phyloP scores from a whole-genome alignment of 2,797 vertebrate genomes.

The Xyrichtys novacula region DNA sequence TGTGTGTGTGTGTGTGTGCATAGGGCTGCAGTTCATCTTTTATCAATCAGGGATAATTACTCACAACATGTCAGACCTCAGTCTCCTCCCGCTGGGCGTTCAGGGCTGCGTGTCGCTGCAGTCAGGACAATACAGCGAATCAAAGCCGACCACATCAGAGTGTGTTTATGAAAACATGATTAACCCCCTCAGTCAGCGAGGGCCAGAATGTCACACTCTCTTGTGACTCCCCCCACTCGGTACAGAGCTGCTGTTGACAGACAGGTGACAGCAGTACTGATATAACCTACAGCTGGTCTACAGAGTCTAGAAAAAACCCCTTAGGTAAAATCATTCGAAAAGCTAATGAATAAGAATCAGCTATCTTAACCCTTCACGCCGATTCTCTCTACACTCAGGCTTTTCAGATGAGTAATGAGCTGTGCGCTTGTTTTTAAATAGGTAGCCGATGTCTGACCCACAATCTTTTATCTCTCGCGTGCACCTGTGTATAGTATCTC shows the following conservation, averaged over 20 bases:
- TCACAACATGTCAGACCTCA: constrained; percentile 76
- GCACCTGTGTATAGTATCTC: constrained; percentile 71
- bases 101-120: constrained; percentile 45
- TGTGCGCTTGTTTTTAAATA: constrained; percentile 23
- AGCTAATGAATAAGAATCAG: constrained; percentile 4
- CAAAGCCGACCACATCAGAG: constrained; percentile 64
- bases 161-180: constrained; percentile 75
- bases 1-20: constrained; percentile 35
- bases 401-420: constrained; percentile 36
- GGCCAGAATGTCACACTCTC: constrained; percentile 43
- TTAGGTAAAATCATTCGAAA: neutral
- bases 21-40: constrained; percentile 80
- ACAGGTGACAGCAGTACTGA: constrained; percentile 66
- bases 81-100: constrained; percentile 60
- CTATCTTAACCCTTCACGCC: constrained; percentile 22
- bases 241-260: constrained; percentile 60
- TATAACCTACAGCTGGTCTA: constrained; percentile 52
- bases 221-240: constrained; percentile 31
- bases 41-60: constrained; percentile 88
- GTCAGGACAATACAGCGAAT: constrained; percentile 44
- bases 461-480: constrained; percentile 51
- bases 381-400: constrained; percentile 9
- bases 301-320: constrained; percentile 14
- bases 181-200: constrained; percentile 56
- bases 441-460: constrained; percentile 48